Evolutionary conservation across 1,140 invertebrate genomes (phyloP).

Genomic region (Lordiphosa collinella): DNA sequence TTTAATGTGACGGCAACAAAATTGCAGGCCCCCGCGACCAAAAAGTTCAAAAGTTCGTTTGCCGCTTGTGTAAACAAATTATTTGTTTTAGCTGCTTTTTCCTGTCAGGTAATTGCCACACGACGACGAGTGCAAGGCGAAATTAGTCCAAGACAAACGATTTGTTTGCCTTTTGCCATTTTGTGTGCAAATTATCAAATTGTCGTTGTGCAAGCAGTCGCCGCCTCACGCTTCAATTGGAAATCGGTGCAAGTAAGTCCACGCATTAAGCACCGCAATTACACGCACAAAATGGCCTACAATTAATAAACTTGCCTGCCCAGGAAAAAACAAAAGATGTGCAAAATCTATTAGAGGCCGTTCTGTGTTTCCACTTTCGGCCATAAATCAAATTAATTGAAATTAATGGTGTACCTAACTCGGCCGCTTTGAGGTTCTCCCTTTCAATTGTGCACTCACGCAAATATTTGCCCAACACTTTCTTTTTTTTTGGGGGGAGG

Average conservation of each 20-base stretch:
- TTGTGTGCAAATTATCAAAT: constrained; percentile 61
- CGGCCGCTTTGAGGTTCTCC: constrained; percentile 13
- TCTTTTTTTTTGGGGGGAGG: constrained; percentile 15
- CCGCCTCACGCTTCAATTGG: too few relatives aligned
- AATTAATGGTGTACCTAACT: constrained; percentile 62
- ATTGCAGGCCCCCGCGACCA: constrained; percentile 44
- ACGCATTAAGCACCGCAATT: constrained; percentile 47
- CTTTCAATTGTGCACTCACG: constrained; percentile 39
- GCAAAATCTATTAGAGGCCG: constrained; percentile 43
- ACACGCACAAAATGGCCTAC: constrained; percentile 50
- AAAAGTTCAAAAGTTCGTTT: constrained; percentile 75
- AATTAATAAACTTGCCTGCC: constrained; percentile 44
- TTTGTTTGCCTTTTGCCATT: constrained; percentile 49
- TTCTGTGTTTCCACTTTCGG: constrained; percentile 30
- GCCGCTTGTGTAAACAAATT: constrained; percentile 76
- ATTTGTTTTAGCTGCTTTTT: constrained; percentile 63
- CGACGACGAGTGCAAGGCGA: constrained; percentile 11
- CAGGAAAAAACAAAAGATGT: constrained; percentile 11
- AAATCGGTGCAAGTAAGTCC: too few relatives aligned
- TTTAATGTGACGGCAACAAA: constrained; percentile 72
- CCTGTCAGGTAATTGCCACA: constrained; percentile 47
- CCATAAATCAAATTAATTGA: constrained; percentile 75
- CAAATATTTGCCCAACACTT: constrained; percentile 39
- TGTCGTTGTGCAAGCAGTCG: constrained; percentile 20
- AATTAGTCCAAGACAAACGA: constrained; percentile 12